Evolutionary conservation across 2,797 vertebrate species (phyloP), one percentile per base, ranked within the genome.

Genomic region (Pipistrellus pygmaeus): DNA sequence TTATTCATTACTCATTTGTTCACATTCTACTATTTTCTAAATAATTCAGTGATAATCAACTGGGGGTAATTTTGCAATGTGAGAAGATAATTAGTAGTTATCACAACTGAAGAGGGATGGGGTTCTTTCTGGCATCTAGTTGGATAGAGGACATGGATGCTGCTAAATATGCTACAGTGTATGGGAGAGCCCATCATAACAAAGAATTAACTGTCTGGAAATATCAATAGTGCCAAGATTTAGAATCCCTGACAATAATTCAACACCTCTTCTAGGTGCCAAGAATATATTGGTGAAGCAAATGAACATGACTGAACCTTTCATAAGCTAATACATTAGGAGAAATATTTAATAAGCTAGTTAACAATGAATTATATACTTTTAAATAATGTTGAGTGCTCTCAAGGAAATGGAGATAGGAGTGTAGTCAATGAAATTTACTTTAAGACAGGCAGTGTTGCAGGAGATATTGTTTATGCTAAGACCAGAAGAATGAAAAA

Each of bases 231-330:
- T 62, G 35, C 9, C 68, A 73, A 64, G 11, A 62, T 1, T 85
- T 53, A 76, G 53, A 72, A 88, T 90, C 25, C 15, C 11, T 93
- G 68, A 32, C 46, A 75, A 20, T 73, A 73, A 77, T 57, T 92
- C 17, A n/a, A 48, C 46, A 53, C 3, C 12, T 69, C 18, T 60
- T 84, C 23, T 91, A 46, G n/a, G 25, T 76, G 30, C 13, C n/a
- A 64, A 51, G 64, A 73, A 90, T 92, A 38, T 44, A 14, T 27
- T 32, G 5, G 27, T 68, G 13, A 89, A 94, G 6, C 2, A 72
- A 68, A 84, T 55, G 57, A 62, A 81, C 66, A 90, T 38, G 66
- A 6, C 41, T 4, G 1, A 41, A 62, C 32, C 0, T 51, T 93
- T 78, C 30, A 78, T 51, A 90, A 92, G 3, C 53, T 72, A 35